Base-by-base conservation (phyloP, 1,140 invertebrate genomes). In the Eueides isabella region DNA sequence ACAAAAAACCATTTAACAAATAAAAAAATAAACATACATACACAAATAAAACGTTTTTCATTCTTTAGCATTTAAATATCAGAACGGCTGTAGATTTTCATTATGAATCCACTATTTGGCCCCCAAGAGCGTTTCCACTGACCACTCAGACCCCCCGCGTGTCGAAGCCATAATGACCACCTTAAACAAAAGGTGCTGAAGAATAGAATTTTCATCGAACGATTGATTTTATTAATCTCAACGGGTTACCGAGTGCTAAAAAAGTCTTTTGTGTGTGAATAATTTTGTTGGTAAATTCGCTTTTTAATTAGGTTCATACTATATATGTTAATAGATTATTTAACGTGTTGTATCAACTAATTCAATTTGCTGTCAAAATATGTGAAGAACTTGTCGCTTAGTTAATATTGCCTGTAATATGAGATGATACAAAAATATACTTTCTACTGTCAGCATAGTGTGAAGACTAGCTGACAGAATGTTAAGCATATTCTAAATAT, bases 111-210 rank as follows among this genome's bases (percentile, higher is more conserved):
- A 4, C 23, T 55, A 55, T 55, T 55, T 26, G 48, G 23, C 19
- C 12, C 44, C 71, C 71, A 14, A 64, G 29, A 3, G 71, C 9
- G 65, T 2, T 35, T n/a, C 63, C 19, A 11, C 48, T 55, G 64
- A 48, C 33, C 64, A 72, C 71, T 72, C 28, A 30, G 38, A 28
- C 23, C 41, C 26, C 72, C 61, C 38, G 41, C 38, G 61, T 19
- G 35, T 55, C 19, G 61, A 12, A 26, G 38, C 72, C 61, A 66
- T 74, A 68, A 69, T 74, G 72, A 44, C 67, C 38, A 44, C 68
- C 33, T 44, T 23, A 16, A 44, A 71, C 69, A 71, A 71, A 63
- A 71, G 61, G 69, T 71, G 23, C 11, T 23, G 48, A 19, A 44
- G 41, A 55, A 44, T 44, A 44, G 41, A 44, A 55, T 26, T 55